Evolutionary conservation across 2,888 invertebrate species (phyloP).

Genomic region (Xestia xanthographa): DNA sequence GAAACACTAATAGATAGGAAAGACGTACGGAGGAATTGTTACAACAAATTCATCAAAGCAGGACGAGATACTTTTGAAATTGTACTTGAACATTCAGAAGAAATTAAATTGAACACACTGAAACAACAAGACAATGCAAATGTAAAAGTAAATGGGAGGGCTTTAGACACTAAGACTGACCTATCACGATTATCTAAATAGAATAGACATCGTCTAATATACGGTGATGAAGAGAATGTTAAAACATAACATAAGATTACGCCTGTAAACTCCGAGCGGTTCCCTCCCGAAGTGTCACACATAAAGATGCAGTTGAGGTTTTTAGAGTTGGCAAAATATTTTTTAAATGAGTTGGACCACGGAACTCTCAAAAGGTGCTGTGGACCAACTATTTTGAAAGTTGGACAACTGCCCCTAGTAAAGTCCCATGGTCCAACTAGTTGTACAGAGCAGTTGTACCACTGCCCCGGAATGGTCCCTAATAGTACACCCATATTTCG

Average conservation of each 20-base stretch:
- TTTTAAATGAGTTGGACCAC: no score
- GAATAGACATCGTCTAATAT: slow-evolving; percentile 11
- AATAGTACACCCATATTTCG: background rate
- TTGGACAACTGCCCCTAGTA: no score
- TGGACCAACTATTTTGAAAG: no score
- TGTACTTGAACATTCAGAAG: background rate
- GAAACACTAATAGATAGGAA: background rate
- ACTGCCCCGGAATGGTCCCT: no score
- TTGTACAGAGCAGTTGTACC: no score
- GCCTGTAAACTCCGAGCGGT: no score
- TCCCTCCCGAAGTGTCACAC: no score
- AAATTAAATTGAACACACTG: slow-evolving; percentile 10
- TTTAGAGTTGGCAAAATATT: no score
- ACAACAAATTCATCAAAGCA: background rate
- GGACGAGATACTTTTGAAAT: background rate
- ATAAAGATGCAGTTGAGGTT: no score
- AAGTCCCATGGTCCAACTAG: no score
- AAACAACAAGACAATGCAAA: slow-evolving; percentile 25
- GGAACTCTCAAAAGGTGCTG: no score
- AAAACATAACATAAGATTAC: background rate
- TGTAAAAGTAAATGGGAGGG: slow-evolving; percentile 28
- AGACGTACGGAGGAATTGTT: background rate
- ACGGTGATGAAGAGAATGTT: background rate
- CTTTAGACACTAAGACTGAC: slow-evolving; percentile 36
- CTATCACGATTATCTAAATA: slow-evolving; percentile 55